Conservation (phyloP, 1,140 invertebrate genomes). For the Drosophila asahinai region DNA sequence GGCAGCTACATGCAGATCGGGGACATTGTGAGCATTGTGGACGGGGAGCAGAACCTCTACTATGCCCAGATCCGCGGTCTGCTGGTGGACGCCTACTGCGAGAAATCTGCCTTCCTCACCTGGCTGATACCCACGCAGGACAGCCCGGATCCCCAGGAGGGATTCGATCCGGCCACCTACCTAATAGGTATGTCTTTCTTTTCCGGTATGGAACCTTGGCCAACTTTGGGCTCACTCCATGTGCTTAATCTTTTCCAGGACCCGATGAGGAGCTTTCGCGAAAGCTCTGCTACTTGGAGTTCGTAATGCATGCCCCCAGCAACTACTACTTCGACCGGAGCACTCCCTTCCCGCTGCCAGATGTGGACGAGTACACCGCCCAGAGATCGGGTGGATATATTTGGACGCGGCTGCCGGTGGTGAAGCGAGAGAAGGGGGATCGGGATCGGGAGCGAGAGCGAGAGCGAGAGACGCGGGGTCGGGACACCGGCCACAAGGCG, state of each 20-base stretch:
- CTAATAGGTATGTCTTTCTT: slow-evolving; percentile 87
- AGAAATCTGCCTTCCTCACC: slow-evolving; percentile 96
- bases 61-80: slow-evolving; percentile 96
- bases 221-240: not conserved
- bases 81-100: slow-evolving; percentile 96
- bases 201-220: too few species aligned
- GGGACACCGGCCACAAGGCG: slow-evolving; percentile 12
- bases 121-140: slow-evolving; percentile 95
- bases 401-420: slow-evolving; percentile 86
- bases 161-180: slow-evolving; percentile 96
- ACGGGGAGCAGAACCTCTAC: slow-evolving; percentile 91
- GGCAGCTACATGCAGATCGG: slow-evolving; percentile 95
- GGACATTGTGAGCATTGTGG: slow-evolving; percentile 95
- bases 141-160: slow-evolving; percentile 91
- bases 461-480: slow-evolving; percentile 11
- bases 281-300: slow-evolving; percentile 94
- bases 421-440: slow-evolving; percentile 62
- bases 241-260: slow-evolving; percentile 86
- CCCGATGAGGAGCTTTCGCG: slow-evolving; percentile 96
- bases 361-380: slow-evolving; percentile 85
- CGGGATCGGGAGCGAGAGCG: slow-evolving; percentile 4
- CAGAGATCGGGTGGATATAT: slow-evolving; percentile 88
- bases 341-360: slow-evolving; percentile 90
- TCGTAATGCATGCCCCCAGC: slow-evolving; percentile 96
- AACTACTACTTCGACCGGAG: slow-evolving; percentile 94